Evolutionary conservation across 2,888 invertebrate species (phyloP).

Genomic region (Glyphotaelius pellucidus): DNA sequence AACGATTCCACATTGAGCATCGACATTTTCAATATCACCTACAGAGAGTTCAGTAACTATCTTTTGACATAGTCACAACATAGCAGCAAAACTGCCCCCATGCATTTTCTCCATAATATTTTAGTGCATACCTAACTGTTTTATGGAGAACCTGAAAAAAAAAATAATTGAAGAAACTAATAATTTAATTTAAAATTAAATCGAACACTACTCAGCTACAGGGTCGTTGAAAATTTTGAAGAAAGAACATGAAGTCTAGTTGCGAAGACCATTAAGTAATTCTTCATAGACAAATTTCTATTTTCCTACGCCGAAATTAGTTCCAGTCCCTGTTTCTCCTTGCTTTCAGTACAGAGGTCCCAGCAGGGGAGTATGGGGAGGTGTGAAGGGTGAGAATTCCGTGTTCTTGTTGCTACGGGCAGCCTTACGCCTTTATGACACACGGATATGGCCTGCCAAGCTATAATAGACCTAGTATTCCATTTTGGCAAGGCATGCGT

Average conservation of each 20-base stretch:
- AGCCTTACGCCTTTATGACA: slow-evolving; percentile 13
- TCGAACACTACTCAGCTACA: background rate
- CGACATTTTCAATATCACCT: too few species aligned
- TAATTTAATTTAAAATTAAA: too few species aligned
- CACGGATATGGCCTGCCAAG: background rate
- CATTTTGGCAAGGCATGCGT: background rate
- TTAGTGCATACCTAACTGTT: too few species aligned
- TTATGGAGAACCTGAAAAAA: too few species aligned
- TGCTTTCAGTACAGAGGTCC: background rate
- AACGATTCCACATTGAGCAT: too few species aligned
- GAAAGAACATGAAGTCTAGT: background rate
- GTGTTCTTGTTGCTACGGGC: slow-evolving; percentile 57
- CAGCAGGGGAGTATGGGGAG: slow-evolving; percentile 67
- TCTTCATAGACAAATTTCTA: background rate
- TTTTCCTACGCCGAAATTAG: background rate
- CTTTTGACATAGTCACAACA: too few species aligned
- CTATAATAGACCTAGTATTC: slow-evolving; percentile 26
- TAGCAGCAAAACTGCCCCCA: too few species aligned
- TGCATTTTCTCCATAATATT: too few species aligned
- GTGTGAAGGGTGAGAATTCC: slow-evolving; percentile 67
- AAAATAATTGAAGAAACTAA: too few species aligned
- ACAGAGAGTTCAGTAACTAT: too few species aligned
- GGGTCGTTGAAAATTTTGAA: background rate
- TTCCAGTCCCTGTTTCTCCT: background rate
- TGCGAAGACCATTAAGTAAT: background rate